Evolutionary conservation across 2,797 vertebrate species (phyloP).

Genomic region (Phalloptychus januarius): DNA sequence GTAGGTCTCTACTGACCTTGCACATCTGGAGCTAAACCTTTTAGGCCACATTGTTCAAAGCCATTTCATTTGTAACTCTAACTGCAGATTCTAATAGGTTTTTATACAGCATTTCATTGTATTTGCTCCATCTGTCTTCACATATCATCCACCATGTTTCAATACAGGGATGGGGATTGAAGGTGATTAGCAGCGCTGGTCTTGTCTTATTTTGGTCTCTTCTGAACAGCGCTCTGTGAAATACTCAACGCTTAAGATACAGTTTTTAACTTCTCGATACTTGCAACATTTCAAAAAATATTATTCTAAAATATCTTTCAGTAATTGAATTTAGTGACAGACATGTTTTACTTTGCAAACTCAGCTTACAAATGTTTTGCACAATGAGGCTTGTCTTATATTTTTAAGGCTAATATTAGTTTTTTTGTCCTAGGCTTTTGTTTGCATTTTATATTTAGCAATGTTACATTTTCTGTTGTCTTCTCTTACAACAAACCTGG

Average conservation of each 20-base stretch:
- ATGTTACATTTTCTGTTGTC: not conserved
- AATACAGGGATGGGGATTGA: not conserved
- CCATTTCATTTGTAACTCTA: not conserved
- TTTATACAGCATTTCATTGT: not conserved
- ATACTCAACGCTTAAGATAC: not conserved
- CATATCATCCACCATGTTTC: not conserved
- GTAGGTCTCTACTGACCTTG: not conserved
- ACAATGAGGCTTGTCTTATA: not conserved
- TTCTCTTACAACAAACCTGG: not conserved
- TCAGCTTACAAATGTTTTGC: not conserved
- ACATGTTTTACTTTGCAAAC: not conserved
- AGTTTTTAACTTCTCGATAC: not conserved
- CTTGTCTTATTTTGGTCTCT: not conserved
- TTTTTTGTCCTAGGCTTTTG: not conserved
- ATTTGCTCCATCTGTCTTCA: not conserved
- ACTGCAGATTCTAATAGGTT: not conserved
- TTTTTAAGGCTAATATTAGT: not conserved
- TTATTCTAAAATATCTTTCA: not conserved
- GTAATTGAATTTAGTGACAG: not conserved
- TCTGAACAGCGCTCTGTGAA: not conserved
- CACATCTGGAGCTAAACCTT: not conserved
- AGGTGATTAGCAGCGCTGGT: not conserved
- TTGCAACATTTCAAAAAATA: not conserved
- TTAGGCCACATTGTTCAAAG: not conserved
- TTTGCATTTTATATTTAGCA: not conserved